phyloP scores from a whole-genome alignment of 2,888 invertebrate genomes.

The Craniophora ligustri region DNA sequence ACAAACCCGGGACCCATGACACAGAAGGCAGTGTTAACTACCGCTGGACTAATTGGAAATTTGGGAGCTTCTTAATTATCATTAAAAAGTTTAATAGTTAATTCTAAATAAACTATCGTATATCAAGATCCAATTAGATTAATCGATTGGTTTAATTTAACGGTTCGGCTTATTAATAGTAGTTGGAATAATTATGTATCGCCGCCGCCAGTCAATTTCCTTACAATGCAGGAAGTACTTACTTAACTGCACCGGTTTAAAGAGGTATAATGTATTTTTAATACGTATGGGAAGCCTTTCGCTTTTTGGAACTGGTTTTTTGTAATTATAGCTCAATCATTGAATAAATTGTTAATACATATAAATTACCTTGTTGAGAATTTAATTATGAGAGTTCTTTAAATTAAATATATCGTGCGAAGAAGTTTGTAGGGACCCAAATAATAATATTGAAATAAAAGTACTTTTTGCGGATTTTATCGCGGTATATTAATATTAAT shows the following conservation, averaged over 20 bases:
- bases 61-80: too few relatives aligned
- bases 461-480: too few relatives aligned
- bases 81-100: too few relatives aligned
- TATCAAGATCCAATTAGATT: constrained; percentile 38
- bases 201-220: constrained; percentile 35
- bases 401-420: too few relatives aligned
- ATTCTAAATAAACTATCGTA: constrained; percentile 27
- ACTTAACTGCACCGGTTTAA: constrained; percentile 37
- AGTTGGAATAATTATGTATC: constrained; percentile 37
- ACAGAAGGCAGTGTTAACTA: too few relatives aligned
- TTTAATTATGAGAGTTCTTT: constrained; percentile 17
- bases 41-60: too few relatives aligned
- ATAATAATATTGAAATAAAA: too few relatives aligned
- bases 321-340: constrained; percentile 20
- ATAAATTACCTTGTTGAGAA: constrained; percentile 1
- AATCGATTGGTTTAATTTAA: constrained; percentile 28
- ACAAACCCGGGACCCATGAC: too few relatives aligned
- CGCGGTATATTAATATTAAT: too few relatives aligned
- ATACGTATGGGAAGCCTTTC: constrained; percentile 40
- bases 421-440: too few relatives aligned
- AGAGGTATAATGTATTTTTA: constrained; percentile 22
- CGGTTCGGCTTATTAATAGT: constrained; percentile 31
- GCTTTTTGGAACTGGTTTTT: constrained; percentile 29
- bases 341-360: constrained; percentile 11
- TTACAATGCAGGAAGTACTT: constrained; percentile 39